Evolutionary conservation across 2,113 vertebrate genomes (phyloP).

Genomic region (Corythaeola cristata): DNA sequence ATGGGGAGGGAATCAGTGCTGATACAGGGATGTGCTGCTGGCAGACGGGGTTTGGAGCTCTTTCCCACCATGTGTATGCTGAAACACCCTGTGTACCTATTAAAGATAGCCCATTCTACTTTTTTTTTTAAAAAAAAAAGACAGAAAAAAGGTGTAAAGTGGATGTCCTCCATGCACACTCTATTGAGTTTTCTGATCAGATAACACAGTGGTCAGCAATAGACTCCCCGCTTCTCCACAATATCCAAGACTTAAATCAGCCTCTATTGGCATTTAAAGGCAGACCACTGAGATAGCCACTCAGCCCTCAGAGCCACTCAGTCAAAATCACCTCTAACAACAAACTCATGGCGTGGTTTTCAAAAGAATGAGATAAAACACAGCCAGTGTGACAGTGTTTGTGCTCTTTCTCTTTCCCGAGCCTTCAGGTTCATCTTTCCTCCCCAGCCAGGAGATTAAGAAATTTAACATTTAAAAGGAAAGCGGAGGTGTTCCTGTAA

Average conservation of each 20-base stretch:
- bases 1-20: accelerated
- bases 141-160: background rate
- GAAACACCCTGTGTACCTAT: background rate
- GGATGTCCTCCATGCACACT: background rate
- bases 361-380: background rate
- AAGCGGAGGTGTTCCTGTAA: background rate
- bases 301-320: background rate
- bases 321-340: background rate
- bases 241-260: background rate
- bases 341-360: background rate
- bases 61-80: background rate
- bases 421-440: background rate
- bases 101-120: background rate
- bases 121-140: background rate
- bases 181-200: background rate
- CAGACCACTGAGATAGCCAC: background rate
- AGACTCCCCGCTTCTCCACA: background rate
- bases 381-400: background rate
- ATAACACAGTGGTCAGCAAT: background rate
- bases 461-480: background rate
- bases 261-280: background rate
- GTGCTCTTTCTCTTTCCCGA: background rate
- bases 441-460: background rate
- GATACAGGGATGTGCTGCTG: background rate
- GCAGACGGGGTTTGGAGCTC: background rate